Percentiles rank a stretch among this genome's conserved stretches.
phyloP scores from a whole-genome alignment of 1,140 invertebrate species.

The Drosophila busckii region DNA sequence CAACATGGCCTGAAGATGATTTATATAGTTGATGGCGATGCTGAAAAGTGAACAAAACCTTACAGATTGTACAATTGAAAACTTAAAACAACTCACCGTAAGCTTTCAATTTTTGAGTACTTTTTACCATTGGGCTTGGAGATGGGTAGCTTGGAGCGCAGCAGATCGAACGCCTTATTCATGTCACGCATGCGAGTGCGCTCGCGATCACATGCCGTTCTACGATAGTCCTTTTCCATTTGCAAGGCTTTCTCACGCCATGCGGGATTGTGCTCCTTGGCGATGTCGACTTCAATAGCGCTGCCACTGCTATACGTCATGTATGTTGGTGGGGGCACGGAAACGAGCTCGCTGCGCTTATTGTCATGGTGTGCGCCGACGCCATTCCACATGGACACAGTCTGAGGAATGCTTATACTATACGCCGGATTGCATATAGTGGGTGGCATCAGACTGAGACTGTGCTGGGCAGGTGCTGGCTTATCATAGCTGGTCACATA shows the following conservation, averaged over 20 bases:
- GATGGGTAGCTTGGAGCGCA: conserved; percentile 88
- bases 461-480: conserved; percentile 1
- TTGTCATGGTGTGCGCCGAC: conserved; percentile 13
- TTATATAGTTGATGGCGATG: conserved; percentile 89
- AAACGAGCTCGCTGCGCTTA: conserved; percentile 43
- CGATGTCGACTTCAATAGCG: conserved; percentile 72
- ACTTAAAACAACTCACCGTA: conserved; percentile 81
- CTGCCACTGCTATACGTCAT: conserved; percentile 47
- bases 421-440: conserved; percentile 8
- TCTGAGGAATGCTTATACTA: conserved; percentile 60
- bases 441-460: conserved; percentile 28
- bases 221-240: conserved; percentile 80
- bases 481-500: conserved; percentile 47
- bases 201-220: conserved; percentile 90
- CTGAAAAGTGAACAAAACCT: conserved; percentile 77
- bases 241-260: conserved; percentile 82
- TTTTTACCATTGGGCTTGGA: conserved; percentile 93
- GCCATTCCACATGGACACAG: conserved; percentile 61
- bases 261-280: conserved; percentile 78
- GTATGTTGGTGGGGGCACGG: conserved; percentile 66
- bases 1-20: conserved; percentile 83
- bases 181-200: conserved; percentile 92
- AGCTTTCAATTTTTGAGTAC: conserved; percentile 91
- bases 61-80: not conserved
- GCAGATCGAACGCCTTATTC: conserved; percentile 90